Percentiles rank a stretch among this genome's conserved stretches.
Conservation (phyloP, 2,888 invertebrate genomes). For the Myathropa florea region DNA sequence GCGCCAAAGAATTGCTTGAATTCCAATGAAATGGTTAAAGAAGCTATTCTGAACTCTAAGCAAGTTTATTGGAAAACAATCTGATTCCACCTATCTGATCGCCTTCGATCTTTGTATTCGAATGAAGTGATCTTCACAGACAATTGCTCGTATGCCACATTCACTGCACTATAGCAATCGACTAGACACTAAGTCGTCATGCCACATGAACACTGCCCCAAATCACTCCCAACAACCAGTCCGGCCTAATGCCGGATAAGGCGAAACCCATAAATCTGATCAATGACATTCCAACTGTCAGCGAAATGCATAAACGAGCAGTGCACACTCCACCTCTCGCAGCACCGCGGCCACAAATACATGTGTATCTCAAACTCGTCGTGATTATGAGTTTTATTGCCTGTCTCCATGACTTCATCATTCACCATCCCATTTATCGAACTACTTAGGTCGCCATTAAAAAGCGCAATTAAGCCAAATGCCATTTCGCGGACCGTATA, state of each 20-base stretch:
- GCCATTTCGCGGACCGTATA: slow-evolving; percentile 52
- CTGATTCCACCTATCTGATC: no score
- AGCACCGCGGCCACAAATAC: not conserved
- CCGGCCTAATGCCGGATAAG: not conserved
- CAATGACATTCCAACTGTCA: slow-evolving; percentile 53
- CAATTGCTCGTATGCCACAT: no score
- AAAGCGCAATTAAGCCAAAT: slow-evolving; percentile 63
- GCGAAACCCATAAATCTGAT: slow-evolving; percentile 51
- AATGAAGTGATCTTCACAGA: no score
- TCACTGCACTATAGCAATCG: not conserved
- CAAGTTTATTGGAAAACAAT: no score
- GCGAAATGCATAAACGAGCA: slow-evolving; percentile 3
- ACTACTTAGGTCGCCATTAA: slow-evolving; percentile 62
- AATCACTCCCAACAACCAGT: not conserved
- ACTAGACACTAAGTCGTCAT: not conserved
- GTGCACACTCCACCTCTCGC: not conserved
- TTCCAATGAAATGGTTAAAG: no score
- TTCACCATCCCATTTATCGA: slow-evolving; percentile 34
- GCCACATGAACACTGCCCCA: not conserved
- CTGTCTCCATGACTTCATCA: slow-evolving; percentile 61
- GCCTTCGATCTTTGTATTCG: no score
- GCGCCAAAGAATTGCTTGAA: no score
- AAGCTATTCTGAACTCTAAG: no score
- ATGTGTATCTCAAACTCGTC: slow-evolving; percentile 17
- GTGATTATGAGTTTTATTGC: slow-evolving; percentile 45